A percentile compares a stretch with the other conserved stretches of the same genome.
phyloP scores from a whole-genome alignment of 2,888 invertebrate species.

The Caenorhabditis imperialis region DNA sequence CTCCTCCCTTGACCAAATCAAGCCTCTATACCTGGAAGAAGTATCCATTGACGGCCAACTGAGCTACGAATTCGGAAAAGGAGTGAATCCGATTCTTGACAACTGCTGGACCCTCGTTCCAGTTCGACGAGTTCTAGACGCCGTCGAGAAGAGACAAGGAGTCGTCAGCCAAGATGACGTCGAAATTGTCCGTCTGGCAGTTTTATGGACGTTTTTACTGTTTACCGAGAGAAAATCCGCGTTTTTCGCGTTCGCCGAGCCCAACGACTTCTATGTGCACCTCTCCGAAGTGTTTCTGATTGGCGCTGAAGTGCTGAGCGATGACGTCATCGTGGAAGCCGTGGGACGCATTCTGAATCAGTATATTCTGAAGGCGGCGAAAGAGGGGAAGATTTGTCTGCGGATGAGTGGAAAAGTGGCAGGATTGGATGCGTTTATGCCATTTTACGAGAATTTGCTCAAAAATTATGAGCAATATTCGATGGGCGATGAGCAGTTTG shows the following conservation, averaged over 20 bases:
- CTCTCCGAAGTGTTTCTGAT: conserved; percentile 31
- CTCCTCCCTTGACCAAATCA: conserved; percentile 67
- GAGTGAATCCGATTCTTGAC: conserved; percentile 70
- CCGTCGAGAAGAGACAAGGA: conserved; percentile 50
- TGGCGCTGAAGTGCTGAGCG: conserved; percentile 61
- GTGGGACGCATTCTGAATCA: conserved; percentile 51
- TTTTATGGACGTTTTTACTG: conserved; percentile 71
- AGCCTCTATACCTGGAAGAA: conserved; percentile 72
- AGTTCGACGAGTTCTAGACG: conserved; percentile 68
- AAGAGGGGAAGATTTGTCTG: conserved; percentile 58
- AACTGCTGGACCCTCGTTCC: conserved; percentile 73
- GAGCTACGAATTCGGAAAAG: conserved; percentile 64
- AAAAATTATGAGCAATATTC: conserved; percentile 68
- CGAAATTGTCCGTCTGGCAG: conserved; percentile 70
- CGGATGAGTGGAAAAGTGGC: conserved; percentile 64
- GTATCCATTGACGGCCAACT: conserved; percentile 47
- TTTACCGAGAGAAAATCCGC: conserved; percentile 59
- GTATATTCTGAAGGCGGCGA: conserved; percentile 57
- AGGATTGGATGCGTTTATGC: conserved; percentile 73
- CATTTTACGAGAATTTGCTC: conserved; percentile 74
- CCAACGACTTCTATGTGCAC: conserved; percentile 68
- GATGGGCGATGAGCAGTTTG: conserved; percentile 63
- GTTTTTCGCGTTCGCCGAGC: conserved; percentile 60
- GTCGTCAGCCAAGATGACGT: conserved; percentile 65
- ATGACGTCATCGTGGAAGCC: conserved; percentile 58